phyloP scores from a whole-genome alignment of 2,888 invertebrate species.

The Papilio protenor region DNA sequence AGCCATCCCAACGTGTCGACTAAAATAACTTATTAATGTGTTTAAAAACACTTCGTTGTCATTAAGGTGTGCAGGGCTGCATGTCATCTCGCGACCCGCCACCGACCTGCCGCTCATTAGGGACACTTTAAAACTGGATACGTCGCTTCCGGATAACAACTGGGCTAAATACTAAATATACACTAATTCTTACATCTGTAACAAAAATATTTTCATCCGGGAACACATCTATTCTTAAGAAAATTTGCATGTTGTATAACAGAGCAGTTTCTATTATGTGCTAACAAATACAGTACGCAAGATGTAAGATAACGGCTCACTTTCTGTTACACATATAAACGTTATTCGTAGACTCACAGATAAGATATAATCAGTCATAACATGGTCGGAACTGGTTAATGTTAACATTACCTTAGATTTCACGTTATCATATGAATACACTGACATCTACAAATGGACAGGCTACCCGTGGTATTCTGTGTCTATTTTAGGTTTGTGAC shows the following conservation, averaged over 20 bases:
- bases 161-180: conserved; percentile 13
- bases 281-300: not conserved
- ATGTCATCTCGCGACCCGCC: not conserved
- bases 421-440: too few relatives aligned
- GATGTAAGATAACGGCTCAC: not conserved
- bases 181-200: not conserved
- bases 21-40: not conserved
- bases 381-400: not conserved
- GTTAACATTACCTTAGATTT: not conserved
- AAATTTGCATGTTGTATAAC: not conserved
- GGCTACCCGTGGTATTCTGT: too few relatives aligned
- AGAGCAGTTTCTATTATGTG: not conserved
- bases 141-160: conserved; percentile 18
- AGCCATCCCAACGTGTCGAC: not conserved
- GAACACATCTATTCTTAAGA: not conserved
- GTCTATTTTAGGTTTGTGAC: too few relatives aligned
- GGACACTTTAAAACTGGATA: conserved; percentile 23
- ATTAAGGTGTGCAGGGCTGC: not conserved
- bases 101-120: conserved; percentile 30
- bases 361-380: not conserved
- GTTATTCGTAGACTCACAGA: not conserved
- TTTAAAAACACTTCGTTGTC: not conserved
- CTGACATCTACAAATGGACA: too few relatives aligned
- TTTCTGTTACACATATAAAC: not conserved
- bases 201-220: not conserved